Percentiles rank a stretch among this genome's conserved stretches.
phyloP scores from a whole-genome alignment of 1,140 invertebrate species.

The Lutraria rhynchaena region DNA sequence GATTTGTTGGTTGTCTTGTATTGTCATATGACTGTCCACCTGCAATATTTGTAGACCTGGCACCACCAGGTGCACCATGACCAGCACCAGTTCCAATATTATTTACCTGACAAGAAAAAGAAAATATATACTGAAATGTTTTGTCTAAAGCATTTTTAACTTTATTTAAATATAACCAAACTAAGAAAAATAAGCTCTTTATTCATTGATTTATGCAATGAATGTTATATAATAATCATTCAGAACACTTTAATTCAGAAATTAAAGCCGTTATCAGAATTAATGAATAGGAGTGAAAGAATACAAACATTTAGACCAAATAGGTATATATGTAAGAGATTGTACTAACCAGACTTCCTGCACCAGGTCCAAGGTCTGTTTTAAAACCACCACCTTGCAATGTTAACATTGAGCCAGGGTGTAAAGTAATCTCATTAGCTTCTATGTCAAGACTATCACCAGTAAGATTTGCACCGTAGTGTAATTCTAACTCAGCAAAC shows the following conservation, averaged over 20 bases:
- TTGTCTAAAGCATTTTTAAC: no score
- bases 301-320: no score
- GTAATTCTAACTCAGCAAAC: conserved; percentile 68
- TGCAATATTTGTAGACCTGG: conserved; percentile 13
- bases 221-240: no score
- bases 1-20: conserved; percentile 59
- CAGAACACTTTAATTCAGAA: no score
- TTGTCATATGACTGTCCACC: conserved; percentile 67
- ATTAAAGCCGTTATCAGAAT: no score
- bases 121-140: no score
- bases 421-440: conserved; percentile 67
- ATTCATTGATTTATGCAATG: no score
- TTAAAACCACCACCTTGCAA: conserved; percentile 65
- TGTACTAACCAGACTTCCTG: conserved; percentile 48
- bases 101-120: conserved; percentile 30
- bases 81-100: conserved; percentile 68
- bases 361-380: conserved; percentile 65
- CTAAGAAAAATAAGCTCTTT: no score
- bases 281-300: no score
- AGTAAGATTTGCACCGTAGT: conserved; percentile 66
- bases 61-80: conserved; percentile 69
- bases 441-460: conserved; percentile 64
- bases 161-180: no score
- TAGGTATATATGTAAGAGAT: no score
- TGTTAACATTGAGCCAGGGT: conserved; percentile 68